Conservation (phyloP, 2,113 vertebrate species). For the Danio rerio region DNA sequence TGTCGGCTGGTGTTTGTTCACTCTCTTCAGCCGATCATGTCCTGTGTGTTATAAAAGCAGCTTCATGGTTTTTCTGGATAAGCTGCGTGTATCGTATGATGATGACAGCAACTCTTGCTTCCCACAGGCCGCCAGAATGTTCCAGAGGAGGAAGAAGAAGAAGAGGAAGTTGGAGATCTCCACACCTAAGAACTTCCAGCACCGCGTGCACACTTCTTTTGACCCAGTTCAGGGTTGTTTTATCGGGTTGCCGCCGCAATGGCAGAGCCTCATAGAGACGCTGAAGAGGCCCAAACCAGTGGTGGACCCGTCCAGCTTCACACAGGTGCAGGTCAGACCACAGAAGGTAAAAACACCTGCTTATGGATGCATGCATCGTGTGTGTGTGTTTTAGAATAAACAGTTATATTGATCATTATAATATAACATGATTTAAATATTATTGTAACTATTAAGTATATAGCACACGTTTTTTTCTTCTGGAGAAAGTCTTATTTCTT, state of each 20-base stretch:
- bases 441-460: too few species aligned
- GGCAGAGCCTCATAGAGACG: conserved; percentile 90
- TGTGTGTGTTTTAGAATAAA: too few species aligned
- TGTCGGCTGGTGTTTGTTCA: background rate
- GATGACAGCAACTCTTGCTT: conserved; percentile 34
- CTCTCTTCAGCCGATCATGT: background rate
- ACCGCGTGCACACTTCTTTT: conserved; percentile 90
- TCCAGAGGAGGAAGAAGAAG: conserved; percentile 83
- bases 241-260: conserved; percentile 90
- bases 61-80: conserved; percentile 31
- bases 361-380: too few species aligned
- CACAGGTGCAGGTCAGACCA: conserved; percentile 80
- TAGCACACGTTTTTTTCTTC: too few species aligned
- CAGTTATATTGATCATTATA: too few species aligned
- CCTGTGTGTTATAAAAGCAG: background rate
- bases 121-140: conserved; percentile 76
- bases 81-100: conserved; percentile 27
- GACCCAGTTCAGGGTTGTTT: conserved; percentile 84
- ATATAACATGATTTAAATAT: too few species aligned
- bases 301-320: conserved; percentile 89
- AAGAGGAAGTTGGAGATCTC: conserved; percentile 89
- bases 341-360: conserved; percentile 92
- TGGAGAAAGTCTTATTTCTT: too few species aligned
- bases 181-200: conserved; percentile 86
- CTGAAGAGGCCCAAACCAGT: conserved; percentile 87